Evolutionary conservation across 2,797 vertebrate genomes (phyloP).

Genomic region (Clamator glandarius): DNA sequence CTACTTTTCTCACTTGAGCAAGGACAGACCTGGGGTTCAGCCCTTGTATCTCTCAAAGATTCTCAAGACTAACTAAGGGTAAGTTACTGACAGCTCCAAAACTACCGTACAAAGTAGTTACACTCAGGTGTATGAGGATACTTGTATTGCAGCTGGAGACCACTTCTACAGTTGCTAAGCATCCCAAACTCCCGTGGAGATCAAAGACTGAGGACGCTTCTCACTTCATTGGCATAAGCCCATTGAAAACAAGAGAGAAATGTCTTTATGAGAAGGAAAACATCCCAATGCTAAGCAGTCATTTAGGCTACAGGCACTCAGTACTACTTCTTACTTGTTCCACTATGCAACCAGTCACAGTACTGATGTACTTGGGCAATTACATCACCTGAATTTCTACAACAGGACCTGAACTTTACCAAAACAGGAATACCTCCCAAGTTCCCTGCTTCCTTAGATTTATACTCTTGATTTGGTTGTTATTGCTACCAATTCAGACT

Average conservation of each 20-base stretch:
- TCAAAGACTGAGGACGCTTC: neutral
- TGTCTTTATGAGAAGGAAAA: neutral
- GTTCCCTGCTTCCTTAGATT: neutral
- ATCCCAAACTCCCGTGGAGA: neutral
- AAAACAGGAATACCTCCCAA: neutral
- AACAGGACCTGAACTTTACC: neutral
- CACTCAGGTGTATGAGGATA: neutral
- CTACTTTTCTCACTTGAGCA: neutral
- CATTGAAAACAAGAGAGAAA: neutral
- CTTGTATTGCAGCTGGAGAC: neutral
- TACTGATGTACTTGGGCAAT: neutral
- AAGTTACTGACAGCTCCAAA: neutral
- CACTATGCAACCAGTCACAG: neutral
- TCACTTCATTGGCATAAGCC: neutral
- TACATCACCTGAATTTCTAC: neutral
- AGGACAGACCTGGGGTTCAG: neutral
- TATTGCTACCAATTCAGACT: neutral
- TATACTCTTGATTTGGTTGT: neutral
- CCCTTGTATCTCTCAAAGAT: neutral
- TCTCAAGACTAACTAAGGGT: neutral
- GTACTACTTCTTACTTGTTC: neutral
- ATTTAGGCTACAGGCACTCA: neutral
- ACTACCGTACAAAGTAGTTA: neutral
- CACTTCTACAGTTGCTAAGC: neutral
- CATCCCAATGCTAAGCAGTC: neutral